phyloP scores from a whole-genome alignment of 2,113 vertebrate genomes.

The Semicossyphus pulcher region DNA sequence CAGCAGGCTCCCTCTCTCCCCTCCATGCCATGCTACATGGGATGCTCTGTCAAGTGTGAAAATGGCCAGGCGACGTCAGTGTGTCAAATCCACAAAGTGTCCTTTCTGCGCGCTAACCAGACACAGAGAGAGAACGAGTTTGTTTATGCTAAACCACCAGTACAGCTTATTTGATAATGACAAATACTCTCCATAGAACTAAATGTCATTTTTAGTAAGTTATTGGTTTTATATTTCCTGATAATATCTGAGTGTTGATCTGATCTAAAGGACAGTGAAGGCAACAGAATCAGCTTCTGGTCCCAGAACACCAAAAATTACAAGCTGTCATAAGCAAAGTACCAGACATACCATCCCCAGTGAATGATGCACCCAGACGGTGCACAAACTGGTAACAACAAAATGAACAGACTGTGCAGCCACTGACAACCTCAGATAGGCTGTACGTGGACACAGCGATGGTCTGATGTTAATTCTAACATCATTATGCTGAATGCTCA shows the following conservation, averaged over 20 bases:
- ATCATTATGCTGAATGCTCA: too few species aligned
- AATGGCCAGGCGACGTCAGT: conserved; percentile 24
- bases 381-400: background rate
- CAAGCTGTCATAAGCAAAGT: background rate
- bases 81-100: conserved; percentile 42
- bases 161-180: conserved; percentile 7
- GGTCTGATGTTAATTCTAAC: background rate
- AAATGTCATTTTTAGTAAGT: background rate
- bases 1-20: background rate
- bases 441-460: background rate
- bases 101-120: conserved; percentile 12
- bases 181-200: background rate
- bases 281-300: background rate
- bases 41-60: conserved; percentile 58
- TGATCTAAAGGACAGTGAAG: background rate
- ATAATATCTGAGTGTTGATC: background rate
- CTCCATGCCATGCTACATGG: conserved; percentile 9
- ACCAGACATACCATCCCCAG: background rate
- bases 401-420: background rate
- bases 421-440: too few species aligned
- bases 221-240: background rate
- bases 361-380: background rate
- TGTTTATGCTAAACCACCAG: background rate
- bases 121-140: conserved; percentile 2
- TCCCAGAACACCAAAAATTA: too few species aligned